These are phyloP conservation scores for Tauraco hartlaubi DNA, from an alignment of 2,797 vertebrate species.

Conservation along the genomic window DNA sequence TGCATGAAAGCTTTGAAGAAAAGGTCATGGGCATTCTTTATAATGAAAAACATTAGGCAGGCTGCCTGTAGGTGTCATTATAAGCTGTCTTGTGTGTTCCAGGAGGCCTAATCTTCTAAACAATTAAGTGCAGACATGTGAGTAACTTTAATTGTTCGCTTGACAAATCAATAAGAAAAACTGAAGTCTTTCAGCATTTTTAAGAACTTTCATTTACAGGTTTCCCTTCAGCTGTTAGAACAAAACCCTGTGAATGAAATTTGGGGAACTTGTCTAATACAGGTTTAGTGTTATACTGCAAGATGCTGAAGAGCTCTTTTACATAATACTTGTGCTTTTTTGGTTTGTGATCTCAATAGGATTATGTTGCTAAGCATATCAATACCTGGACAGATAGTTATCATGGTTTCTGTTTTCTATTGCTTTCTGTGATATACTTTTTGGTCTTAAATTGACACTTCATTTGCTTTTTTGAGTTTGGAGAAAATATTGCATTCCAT, in stretches of 20 bases:
- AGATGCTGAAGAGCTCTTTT: background rate
- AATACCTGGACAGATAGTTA: background rate
- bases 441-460: background rate
- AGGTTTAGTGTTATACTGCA: background rate
- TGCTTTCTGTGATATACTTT: background rate
- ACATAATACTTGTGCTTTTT: background rate
- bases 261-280: background rate
- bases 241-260: background rate
- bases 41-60: background rate
- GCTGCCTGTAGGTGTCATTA: constrained; percentile 40
- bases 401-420: background rate
- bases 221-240: background rate
- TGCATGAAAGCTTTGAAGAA: constrained; percentile 35
- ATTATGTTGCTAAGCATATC: background rate
- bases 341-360: background rate
- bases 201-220: background rate
- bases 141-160: constrained; percentile 14
- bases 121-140: background rate
- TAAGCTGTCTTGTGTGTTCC: background rate
- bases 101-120: background rate
- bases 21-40: constrained; percentile 31
- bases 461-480: background rate
- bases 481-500: background rate
- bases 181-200: background rate
- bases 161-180: background rate